Base-by-base conservation (phyloP, 2,888 invertebrate genomes). In the Lycocerus yunnanus region DNA sequence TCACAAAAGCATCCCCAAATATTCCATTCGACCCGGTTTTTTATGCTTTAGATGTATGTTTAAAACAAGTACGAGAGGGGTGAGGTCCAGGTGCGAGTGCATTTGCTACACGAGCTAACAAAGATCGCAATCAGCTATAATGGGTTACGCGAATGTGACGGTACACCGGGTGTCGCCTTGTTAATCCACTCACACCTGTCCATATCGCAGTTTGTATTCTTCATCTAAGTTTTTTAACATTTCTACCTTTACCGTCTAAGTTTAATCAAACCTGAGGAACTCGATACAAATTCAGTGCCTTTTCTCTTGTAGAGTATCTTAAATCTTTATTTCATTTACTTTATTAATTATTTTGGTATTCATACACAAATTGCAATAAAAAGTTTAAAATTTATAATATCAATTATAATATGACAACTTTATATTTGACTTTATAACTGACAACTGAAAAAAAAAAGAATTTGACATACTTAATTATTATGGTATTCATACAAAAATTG, bases 1-100 rank as follows among this genome's bases (percentile, higher is more conserved):
- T 85, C 84, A 86, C 84, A 85, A 83, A 43, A 84, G 82, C 84
- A 83, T 85, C 85, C 86, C 86, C 85, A 84, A 81, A 83, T 85
- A 84, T 85, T 80, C 83, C 82, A 85, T 86, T 85, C 85, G 85
- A 85, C 84, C 85, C 84, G 85, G 84, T 85, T 86, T 86, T 86
- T 85, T 85, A 75, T 74, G 75, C 74, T 73, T 67, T 78, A 77
- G 76, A 80, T 77, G 78, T 78, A 72, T 77, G 77, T 76, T 80
- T 81, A 81, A 80, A 81, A 81, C 80, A 81, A 81, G 83, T 83
- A 83, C 82, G 85, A 85, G 85, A 86, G 85, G 85, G 86, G 86
- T 85, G 85, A 84, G 83, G 81, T 82, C 86, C 86, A 86, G 86
- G 86, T 86, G 86, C 84, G 82, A 83, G 82, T 82, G 82, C 85